Evolutionary conservation across 2,113 vertebrate species (phyloP), one percentile per base, ranked within the genome.

Genomic region (Ameiurus melas): DNA sequence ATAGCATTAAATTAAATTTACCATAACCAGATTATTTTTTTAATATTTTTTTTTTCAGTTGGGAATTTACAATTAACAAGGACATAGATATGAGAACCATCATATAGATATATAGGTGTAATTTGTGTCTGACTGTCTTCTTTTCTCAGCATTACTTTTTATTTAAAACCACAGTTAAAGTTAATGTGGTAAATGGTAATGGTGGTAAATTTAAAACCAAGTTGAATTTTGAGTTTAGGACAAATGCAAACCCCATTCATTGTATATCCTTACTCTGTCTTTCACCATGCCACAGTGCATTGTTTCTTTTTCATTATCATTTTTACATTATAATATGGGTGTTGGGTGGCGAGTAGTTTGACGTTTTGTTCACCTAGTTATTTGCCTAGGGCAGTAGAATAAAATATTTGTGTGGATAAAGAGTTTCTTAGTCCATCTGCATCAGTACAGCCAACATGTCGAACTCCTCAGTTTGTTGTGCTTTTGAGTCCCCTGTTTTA

Each of bases 401-500:
- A 60, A 81, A 17, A 82, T 17, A 43, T 58, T 39, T 33, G 53
- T 47, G 39, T 43, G 17, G 51, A 36, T 81, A 79, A 87, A 85
- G 39, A 86, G 57, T 47, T 33, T 19, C 25, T 25, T 33, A 73
- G 9, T 25, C 30, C 13, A 5, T 47, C 62, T n/a, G 39, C 60
- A 51, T 43, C 75, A 53, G 51, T 70, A 71, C 53, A 71, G 62
- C 51, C 36, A 22, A 20, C 43, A 91, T 91, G 90, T 64, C 81
- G 5, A 91, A 89, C 62, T 57, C 71, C 22, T 86, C 88, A 4
- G 33, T 3, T n/a, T 96, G 95, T 88, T 96, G 96, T 81, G 91
- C 91, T 71, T 96, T 96, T 70, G 90, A 94, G 6, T n/a, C 94
- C 0, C 94, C 95, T 55, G 62, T 94, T 55, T 87, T 96, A 75